Conservation (phyloP, 1,140 invertebrate genomes). For the Drosophila fuyamai region DNA sequence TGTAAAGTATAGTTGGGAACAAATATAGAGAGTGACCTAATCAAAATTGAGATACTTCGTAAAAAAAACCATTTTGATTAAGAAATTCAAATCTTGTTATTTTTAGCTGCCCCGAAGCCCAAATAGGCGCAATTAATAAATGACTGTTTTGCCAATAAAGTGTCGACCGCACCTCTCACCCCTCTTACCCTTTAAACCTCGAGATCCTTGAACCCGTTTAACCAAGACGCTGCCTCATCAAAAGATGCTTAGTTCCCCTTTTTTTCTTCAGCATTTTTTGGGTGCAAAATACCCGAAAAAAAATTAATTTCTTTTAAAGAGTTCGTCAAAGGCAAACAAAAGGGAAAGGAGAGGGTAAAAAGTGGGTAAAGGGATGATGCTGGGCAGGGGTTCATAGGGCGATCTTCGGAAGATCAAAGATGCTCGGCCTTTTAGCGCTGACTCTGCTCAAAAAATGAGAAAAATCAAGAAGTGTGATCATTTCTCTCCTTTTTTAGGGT, state of each 20-base stretch:
- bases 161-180: conserved; percentile 10
- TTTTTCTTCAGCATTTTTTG: conserved; percentile 43
- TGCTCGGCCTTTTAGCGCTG: conserved; percentile 41
- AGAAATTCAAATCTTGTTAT: conserved; percentile 56
- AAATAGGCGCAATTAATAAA: conserved; percentile 61
- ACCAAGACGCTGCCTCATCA: conserved; percentile 29
- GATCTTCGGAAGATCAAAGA: conserved; percentile 58
- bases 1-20: conserved; percentile 26
- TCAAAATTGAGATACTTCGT: conserved; percentile 51
- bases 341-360: conserved; percentile 47
- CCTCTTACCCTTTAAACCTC: conserved; percentile 46
- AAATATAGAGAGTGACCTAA: conserved; percentile 49
- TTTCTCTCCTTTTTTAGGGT: conserved; percentile 30
- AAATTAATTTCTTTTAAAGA: conserved; percentile 72
- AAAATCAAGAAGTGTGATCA: conserved; percentile 51
- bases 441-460: conserved; percentile 19
- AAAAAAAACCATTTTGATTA: conserved; percentile 14
- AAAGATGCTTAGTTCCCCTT: conserved; percentile 57
- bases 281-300: conserved; percentile 53
- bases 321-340: conserved; percentile 43
- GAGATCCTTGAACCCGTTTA: conserved; percentile 38
- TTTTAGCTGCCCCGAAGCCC: conserved; percentile 31
- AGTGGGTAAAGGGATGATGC: conserved; percentile 43
- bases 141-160: conserved; percentile 72
- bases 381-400: conserved; percentile 19